phyloP scores from a whole-genome alignment of 2,888 invertebrate species.

The Aethes cnicana region DNA sequence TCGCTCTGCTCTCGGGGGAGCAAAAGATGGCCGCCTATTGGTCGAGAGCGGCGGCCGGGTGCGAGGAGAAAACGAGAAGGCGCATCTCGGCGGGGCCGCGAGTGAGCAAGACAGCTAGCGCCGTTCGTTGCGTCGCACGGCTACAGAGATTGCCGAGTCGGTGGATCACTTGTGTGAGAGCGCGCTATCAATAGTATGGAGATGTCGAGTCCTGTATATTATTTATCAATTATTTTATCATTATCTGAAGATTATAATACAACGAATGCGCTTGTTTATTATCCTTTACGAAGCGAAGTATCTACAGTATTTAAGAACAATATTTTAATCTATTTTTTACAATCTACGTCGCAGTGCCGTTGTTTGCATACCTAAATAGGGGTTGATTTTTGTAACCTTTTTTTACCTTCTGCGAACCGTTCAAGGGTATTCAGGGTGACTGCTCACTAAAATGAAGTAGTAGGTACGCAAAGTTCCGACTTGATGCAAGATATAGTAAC shows the following conservation, averaged over 20 bases:
- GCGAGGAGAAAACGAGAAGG: conserved; percentile 74
- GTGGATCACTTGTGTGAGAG: conserved; percentile 70
- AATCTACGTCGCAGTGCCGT: no score
- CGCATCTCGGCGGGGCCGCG: conserved; percentile 63
- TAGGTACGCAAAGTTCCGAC: no score
- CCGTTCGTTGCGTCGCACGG: conserved; percentile 67
- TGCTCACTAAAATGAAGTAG: no score
- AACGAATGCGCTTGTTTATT: conserved; percentile 41
- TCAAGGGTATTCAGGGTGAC: no score
- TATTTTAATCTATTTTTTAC: not conserved
- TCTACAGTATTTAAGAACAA: not conserved
- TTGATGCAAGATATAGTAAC: no score
- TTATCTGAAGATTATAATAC: conserved; percentile 52
- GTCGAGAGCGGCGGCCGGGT: conserved; percentile 70
- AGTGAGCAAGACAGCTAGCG: conserved; percentile 70
- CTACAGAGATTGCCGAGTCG: conserved; percentile 73
- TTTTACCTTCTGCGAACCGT: no score
- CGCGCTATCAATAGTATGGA: conserved; percentile 73
- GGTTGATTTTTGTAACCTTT: no score
- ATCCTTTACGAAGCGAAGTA: not conserved
- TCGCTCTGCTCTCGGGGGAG: conserved; percentile 82
- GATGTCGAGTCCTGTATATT: conserved; percentile 64
- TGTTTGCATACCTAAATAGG: no score
- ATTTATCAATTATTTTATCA: conserved; percentile 42
- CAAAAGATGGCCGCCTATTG: conserved; percentile 79